Base-by-base conservation (phyloP, 2,797 vertebrate genomes). In the Catostomus latipinnis region DNA sequence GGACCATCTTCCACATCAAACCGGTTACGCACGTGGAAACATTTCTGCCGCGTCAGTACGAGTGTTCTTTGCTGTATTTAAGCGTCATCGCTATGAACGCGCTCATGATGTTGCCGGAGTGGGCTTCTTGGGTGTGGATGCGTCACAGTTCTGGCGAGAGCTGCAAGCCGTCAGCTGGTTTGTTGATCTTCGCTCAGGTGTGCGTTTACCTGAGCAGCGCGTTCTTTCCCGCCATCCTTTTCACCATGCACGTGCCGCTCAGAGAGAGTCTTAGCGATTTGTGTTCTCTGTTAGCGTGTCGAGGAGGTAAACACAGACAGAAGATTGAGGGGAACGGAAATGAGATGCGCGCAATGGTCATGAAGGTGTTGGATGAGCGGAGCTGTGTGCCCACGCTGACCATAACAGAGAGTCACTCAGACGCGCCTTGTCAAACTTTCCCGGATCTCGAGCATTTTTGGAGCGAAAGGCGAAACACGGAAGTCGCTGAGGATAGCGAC, bases 371-470 rank as follows among this genome's bases (percentile, higher is more conserved):
- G 11, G 82, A 71, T 8, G 85, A 85, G 58, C 61, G 81, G 43
- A 49, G 65, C 11, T 60, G 73, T 10, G 74, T n/a, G 2, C 71
- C 77, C 18, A 58, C 34, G 0, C 84, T 10, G 6, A 57, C 48
- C 9, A 61, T 45, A 8, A 16, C 85, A 16, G 85, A 89, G 76
- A 87, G 82, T 0, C 74, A 83, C 7, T 84, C 83, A 0, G 78
- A 79, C 14, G 84, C 81, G 0, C 75, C 56, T 9, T 92, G 92
- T 58, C 92, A 90, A 78, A 89, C 90, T 52, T 89, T 95, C 50
- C 95, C 95, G 0, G 95, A 96, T 54, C 89, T 96, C 76, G 92
- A 94, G 82, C 93, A 95, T 85, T 95, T 96, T 49, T 95, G 95
- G 95, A 95, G 92, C 9, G 93, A 93, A 58, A 91, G 95, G 80